Evolutionary conservation across 2,113 vertebrate genomes (phyloP).

Genomic region (Apeltes quadracus): DNA sequence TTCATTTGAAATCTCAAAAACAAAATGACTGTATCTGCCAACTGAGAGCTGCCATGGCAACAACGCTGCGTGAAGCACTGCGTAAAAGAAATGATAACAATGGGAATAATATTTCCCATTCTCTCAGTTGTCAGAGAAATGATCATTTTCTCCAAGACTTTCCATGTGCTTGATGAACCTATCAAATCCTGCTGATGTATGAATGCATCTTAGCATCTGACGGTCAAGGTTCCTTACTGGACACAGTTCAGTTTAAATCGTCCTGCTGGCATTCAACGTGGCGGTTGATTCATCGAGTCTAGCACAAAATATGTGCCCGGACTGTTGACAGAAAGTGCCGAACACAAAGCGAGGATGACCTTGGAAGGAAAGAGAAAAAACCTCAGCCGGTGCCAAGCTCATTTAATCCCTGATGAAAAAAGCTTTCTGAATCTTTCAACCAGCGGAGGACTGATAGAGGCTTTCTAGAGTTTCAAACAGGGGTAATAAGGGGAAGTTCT

Average conservation of each 20-base stretch:
- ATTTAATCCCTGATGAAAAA: slow-evolving; percentile 68
- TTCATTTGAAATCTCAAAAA: no score
- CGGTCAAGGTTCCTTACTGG: not conserved
- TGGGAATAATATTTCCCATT: slow-evolving; percentile 9
- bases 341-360: slow-evolving; percentile 49
- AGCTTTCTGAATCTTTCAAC: slow-evolving; percentile 51
- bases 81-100: slow-evolving; percentile 27
- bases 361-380: slow-evolving; percentile 58
- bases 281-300: not conserved
- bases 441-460: slow-evolving; percentile 37
- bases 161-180: not conserved
- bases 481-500: slow-evolving; percentile 41
- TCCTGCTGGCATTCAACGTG: slow-evolving; percentile 8
- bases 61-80: no score
- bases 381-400: slow-evolving; percentile 51
- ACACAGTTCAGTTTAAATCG: not conserved
- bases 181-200: not conserved
- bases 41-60: no score
- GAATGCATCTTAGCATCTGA: not conserved
- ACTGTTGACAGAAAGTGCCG: slow-evolving; percentile 13
- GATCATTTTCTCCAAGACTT: slow-evolving; percentile 5
- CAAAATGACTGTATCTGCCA: no score
- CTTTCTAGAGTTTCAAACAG: slow-evolving; percentile 43
- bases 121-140: no score
- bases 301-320: not conserved